A percentile compares a stretch with the other conserved stretches of the same genome.
phyloP scores from a whole-genome alignment of 1,140 invertebrate species.

The Listronotus oregonensis region DNA sequence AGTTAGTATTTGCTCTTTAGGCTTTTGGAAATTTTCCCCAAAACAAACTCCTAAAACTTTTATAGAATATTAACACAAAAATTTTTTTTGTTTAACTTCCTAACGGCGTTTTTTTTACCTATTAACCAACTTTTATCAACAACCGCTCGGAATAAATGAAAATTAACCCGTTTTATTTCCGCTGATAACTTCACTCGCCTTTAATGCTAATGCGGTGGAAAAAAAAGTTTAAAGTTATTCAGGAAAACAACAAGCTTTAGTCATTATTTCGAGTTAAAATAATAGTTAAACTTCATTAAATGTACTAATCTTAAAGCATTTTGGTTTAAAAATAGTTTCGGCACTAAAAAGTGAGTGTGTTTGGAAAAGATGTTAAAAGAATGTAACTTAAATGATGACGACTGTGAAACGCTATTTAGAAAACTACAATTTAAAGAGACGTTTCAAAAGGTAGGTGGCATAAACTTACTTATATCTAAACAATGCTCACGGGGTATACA shows the following conservation, averaged over 20 bases:
- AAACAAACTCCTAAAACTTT: no score
- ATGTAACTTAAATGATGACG: slow-evolving; percentile 22
- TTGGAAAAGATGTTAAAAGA: slow-evolving; percentile 28
- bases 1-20: no score
- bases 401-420: slow-evolving; percentile 20
- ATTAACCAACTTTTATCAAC: slow-evolving; percentile 1
- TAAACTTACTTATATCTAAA: no score
- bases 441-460: slow-evolving; percentile 16
- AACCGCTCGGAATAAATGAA: slow-evolving; percentile 6
- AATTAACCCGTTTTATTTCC: slow-evolving; percentile 15
- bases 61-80: no score
- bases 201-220: slow-evolving; percentile 16
- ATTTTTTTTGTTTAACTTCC: neutral
- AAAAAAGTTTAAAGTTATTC: neutral
- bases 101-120: neutral
- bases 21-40: no score
- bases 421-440: slow-evolving; percentile 24
- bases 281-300: slow-evolving; percentile 4
- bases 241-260: no score
- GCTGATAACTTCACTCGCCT: slow-evolving; percentile 7
- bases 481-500: no score
- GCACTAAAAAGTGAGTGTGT: no score
- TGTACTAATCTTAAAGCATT: neutral
- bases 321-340: no score
- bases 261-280: neutral